Base-by-base conservation (phyloP, 2,113 vertebrate genomes). In the Pholis gunnellus region DNA sequence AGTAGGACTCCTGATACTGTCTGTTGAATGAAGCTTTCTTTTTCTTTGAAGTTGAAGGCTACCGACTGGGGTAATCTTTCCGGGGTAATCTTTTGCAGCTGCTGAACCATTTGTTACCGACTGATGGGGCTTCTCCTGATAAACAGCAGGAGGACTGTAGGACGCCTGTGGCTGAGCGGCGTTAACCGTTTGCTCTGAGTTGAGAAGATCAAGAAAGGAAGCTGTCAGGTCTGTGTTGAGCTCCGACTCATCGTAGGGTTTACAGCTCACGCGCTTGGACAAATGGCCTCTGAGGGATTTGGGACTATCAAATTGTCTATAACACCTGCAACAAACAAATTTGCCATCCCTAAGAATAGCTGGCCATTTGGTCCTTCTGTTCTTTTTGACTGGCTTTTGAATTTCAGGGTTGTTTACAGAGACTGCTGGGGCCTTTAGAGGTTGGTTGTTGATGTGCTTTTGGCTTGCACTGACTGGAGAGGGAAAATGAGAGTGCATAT, bases 241-340 rank as follows among this genome's bases (percentile, higher is more conserved):
- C 83, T 97, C 96, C 2, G 96, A 93, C 82, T 96, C 96, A 68
- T 96, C 95, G 25, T 97, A 96, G n/a, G 97, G 96, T 89, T 98
- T 99, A 90, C 98, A 99, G 2, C 94, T 93, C 61, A 96, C 89
- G 29, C 97, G 94, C 88, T 98, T 99, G 22, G 98, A 99, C 75
- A 99, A 95, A 90, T 99, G 98, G 69, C 98, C 98, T 71, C 98
- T 97, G 5, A 99, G 96, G 44, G 98, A 99, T 89, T 97, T 96
- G 25, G 97, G 97, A 91, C 97, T 98, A 61, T 94, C 90, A 89
- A 99, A 99, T 81, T 96, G 94, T 91, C 97, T 95, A 77, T 96
- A 99, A 94, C 98, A 99, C 61, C 97, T 95, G 76, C 97, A 96
- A 83, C 98, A 99, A 85, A 98, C 95, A 88, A 97, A 98, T 89